Conservation (phyloP, 2,113 vertebrate species). For the Spheniscus mendiculus region DNA sequence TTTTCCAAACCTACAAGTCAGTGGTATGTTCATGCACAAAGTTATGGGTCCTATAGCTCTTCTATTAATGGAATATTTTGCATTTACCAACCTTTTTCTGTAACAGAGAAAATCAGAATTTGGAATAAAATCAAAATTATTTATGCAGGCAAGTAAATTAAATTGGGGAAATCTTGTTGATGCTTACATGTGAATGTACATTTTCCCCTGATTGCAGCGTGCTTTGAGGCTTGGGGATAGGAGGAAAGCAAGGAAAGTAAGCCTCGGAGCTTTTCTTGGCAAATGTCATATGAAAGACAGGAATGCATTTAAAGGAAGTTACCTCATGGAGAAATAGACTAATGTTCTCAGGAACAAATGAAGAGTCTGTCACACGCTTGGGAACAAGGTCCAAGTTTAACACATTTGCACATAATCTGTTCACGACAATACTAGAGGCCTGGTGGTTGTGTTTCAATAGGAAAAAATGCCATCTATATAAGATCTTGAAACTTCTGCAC, state of each 20-base stretch:
- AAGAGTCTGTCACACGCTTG: neutral
- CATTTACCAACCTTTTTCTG: neutral
- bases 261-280: neutral
- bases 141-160: neutral
- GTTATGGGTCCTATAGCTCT: neutral
- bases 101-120: neutral
- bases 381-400: neutral
- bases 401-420: neutral
- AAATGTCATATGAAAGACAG: neutral
- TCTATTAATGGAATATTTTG: neutral
- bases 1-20: neutral
- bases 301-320: neutral
- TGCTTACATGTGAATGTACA: neutral
- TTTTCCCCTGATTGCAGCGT: neutral
- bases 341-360: neutral
- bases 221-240: neutral
- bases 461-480: neutral
- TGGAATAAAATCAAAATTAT: neutral
- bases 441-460: neutral
- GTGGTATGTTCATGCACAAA: neutral
- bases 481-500: neutral
- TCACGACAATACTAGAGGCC: neutral
- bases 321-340: neutral
- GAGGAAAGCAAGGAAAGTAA: neutral
- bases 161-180: neutral